phyloP scores from a whole-genome alignment of 2,113 vertebrate genomes.

The Passerina amoena region DNA sequence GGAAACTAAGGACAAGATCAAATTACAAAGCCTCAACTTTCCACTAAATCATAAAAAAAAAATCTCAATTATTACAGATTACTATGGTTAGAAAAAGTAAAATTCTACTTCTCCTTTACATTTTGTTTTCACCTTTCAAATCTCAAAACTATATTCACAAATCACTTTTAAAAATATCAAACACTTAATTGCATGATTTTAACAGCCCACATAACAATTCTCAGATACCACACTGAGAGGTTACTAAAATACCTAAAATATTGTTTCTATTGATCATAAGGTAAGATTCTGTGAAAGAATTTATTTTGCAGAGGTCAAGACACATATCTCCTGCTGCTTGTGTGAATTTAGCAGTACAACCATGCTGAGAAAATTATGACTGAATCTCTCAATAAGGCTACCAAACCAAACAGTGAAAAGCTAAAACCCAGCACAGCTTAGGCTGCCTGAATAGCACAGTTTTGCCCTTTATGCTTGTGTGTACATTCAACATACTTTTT shows the following conservation, averaged over 20 bases:
- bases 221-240: background rate
- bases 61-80: background rate
- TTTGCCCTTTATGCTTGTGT: background rate
- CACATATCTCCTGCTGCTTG: background rate
- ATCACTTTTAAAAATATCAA: background rate
- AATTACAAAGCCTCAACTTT: background rate
- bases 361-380: background rate
- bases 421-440: background rate
- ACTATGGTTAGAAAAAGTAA: background rate
- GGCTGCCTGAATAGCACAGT: background rate
- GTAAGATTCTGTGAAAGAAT: background rate
- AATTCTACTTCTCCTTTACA: background rate
- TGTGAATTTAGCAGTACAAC: background rate
- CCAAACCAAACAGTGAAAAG: background rate
- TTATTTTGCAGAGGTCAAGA: background rate
- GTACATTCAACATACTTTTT: background rate
- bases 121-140: background rate
- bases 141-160: background rate
- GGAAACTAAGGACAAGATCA: background rate
- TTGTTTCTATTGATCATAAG: accelerated
- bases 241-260: background rate
- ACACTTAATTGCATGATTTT: background rate
- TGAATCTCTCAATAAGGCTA: background rate
- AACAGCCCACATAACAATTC: background rate
- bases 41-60: background rate